Evolutionary conservation across 1,140 invertebrate genomes (phyloP).

Genomic region (Drosophila malerkotliana): DNA sequence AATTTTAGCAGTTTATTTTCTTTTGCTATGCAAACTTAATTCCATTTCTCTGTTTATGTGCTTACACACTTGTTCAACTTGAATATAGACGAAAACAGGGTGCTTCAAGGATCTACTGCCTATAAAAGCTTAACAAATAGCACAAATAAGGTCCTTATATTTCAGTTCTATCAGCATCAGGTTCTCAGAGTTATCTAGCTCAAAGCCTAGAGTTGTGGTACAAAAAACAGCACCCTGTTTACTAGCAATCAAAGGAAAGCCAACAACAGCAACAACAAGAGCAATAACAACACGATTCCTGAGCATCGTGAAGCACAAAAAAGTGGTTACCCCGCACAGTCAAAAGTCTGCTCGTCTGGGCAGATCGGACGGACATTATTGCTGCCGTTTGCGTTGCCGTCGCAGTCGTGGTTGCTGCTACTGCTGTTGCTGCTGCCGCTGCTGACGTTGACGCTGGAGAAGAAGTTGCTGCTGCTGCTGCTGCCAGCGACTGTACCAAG

Average conservation of each 20-base stretch:
- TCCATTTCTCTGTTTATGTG: conserved; percentile 83
- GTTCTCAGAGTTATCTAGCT: too few relatives aligned
- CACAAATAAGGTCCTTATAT: too few relatives aligned
- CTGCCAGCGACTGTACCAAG: conserved; percentile 75
- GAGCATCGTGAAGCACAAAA: conserved; percentile 70
- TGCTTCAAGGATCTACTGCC: neutral
- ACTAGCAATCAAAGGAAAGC: conserved; percentile 72
- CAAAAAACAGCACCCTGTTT: conserved; percentile 60
- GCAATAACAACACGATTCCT: conserved; percentile 32
- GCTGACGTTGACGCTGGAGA: conserved; percentile 18
- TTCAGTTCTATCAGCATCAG: too few relatives aligned
- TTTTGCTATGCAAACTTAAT: conserved; percentile 83
- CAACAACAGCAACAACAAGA: conserved; percentile 43
- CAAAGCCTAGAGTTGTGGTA: too few relatives aligned
- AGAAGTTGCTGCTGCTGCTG: conserved; percentile 46
- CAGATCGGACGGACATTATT: conserved; percentile 72
- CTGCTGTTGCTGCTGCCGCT: conserved; percentile 14
- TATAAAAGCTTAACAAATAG: too few relatives aligned
- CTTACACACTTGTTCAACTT: conserved; percentile 79
- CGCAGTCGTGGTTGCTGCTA: conserved; percentile 13
- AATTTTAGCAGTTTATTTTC: conserved; percentile 80
- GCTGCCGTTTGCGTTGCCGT: conserved; percentile 38
- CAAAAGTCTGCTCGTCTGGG: conserved; percentile 78
- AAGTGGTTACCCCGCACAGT: conserved; percentile 78
- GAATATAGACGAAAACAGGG: conserved; percentile 50